Evolutionary conservation across 2,888 invertebrate species (phyloP).

Genomic region (Geophilus truncorum): DNA sequence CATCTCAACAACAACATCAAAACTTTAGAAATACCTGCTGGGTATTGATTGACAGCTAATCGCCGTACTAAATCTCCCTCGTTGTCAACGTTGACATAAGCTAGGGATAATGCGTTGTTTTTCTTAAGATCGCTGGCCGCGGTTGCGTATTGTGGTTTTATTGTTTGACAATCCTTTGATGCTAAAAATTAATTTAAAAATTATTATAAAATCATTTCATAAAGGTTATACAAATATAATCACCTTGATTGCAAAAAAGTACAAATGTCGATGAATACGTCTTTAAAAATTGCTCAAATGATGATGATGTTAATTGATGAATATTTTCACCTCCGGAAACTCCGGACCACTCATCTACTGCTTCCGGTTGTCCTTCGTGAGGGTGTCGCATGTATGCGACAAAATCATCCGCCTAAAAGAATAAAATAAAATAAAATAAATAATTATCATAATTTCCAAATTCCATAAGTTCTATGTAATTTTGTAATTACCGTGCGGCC

Average conservation of each 20-base stretch:
- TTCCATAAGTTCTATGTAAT: too few relatives aligned
- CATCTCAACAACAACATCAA: neutral
- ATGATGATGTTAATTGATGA: slow-evolving; percentile 44
- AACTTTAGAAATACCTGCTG: neutral
- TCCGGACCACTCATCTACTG: slow-evolving; percentile 50
- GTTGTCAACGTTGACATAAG: neutral
- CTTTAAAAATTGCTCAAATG: slow-evolving; percentile 38
- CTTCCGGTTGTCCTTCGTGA: slow-evolving; percentile 42
- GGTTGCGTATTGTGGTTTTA: slow-evolving; percentile 62
- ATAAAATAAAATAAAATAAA: slow-evolving; percentile 47
- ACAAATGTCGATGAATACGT: slow-evolving; percentile 45
- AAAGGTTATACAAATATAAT: slow-evolving; percentile 3
- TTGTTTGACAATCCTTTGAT: slow-evolving; percentile 60
- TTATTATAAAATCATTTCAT: neutral
- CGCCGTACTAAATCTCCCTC: neutral
- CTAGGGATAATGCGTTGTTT: slow-evolving; percentile 41
- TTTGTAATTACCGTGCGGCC: slow-evolving; percentile 64
- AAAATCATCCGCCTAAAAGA: slow-evolving; percentile 65
- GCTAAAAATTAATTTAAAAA: slow-evolving; percentile 35
- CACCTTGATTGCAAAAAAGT: slow-evolving; percentile 52
- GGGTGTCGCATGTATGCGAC: slow-evolving; percentile 59
- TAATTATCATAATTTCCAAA: neutral
- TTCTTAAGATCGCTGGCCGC: slow-evolving; percentile 46
- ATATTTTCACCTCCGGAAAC: slow-evolving; percentile 53
- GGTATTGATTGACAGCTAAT: neutral